Base-by-base conservation (phyloP, 2,888 invertebrate genomes). In the Macrosiphum euphorbiae region DNA sequence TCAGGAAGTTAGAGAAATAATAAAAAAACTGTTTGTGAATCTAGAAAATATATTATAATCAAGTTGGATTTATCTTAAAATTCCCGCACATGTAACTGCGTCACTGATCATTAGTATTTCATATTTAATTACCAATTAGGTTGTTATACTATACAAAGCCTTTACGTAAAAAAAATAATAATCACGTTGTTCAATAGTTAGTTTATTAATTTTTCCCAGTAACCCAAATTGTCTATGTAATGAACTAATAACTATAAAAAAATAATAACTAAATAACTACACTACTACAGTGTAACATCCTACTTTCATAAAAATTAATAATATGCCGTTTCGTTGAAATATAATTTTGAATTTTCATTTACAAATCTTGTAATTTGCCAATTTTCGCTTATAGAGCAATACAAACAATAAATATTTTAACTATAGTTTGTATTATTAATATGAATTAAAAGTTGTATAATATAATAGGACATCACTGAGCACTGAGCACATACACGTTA, bases 111-210 rank as follows among this genome's bases (percentile, higher is more conserved):
- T 91, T 91, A 91, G 52, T 47, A n/a, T 16, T 67, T 67, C 67
- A 52, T 52, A 41, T 78, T 78, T 78, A 78, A 78, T 78, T 78
- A 67, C n/a, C 88, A 92, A 92, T 84, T 92, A 52, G 35, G 20
- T 84, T 55, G 84, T 84, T 92, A 55, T 61, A 1, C 16, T 28
- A 11, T 90, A 78, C n/a, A 55, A 88, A 44, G 44, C 13, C 5
- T 78, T 1, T 35, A 84, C 61, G n/a, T 28, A 55, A 24, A 50
- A 61, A 92, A 28, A 47, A 58, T 35, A 90, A 90, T 35, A 78
- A 90, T 90, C n/a, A 2, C 35, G 67, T 78, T 78, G 78, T 90
- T 78, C 50, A 50, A 78, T 90, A 35, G 78, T 78, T 35, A 16
- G n/a, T 35, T 20, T 78, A n/a, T 26, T 58, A 58, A 11, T 41